A percentile compares a stretch with the other conserved stretches of the same genome.
phyloP scores from a whole-genome alignment of 1,140 invertebrate genomes.

The Apolygus lucorum region DNA sequence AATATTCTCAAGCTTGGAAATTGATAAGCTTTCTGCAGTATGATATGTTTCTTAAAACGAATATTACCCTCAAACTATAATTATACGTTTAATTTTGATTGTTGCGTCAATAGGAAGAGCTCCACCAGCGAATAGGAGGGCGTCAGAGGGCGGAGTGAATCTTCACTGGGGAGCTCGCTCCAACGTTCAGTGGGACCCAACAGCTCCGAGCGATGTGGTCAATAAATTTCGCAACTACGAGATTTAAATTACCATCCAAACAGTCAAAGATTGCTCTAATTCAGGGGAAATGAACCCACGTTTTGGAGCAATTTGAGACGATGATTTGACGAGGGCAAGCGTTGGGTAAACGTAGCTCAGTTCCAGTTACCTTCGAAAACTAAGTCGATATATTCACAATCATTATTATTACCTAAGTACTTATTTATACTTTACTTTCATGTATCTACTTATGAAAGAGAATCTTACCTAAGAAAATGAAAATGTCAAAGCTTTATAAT shows the following conservation, averaged over 20 bases:
- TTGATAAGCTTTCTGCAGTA: no score
- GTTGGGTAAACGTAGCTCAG: no score
- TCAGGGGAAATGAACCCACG: neutral
- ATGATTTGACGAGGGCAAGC: no score
- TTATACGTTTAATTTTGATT: no score
- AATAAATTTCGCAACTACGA: constrained; percentile 90
- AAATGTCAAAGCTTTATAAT: no score
- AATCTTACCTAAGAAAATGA: no score
- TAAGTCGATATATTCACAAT: neutral
- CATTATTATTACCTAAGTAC: neutral
- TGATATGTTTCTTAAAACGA: no score
- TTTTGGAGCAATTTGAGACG: neutral
- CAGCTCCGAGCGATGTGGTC: constrained; percentile 68
- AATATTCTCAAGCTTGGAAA: no score
- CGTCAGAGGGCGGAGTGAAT: constrained; percentile 70
- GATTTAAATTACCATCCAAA: constrained; percentile 53
- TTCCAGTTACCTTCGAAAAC: neutral
- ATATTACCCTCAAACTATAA: no score
- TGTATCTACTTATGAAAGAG: no score
- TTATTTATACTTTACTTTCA: no score
- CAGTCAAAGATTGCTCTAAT: neutral
- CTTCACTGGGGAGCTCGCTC: constrained; percentile 56
- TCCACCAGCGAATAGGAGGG: constrained; percentile 52
- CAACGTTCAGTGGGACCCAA: constrained; percentile 56
- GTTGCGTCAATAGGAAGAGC: constrained; percentile 32